A percentile compares a stretch with the other conserved stretches of the same genome.
Evolutionary conservation across 2,113 vertebrate genomes (phyloP).

Genomic region (Otolemur garnettii): DNA sequence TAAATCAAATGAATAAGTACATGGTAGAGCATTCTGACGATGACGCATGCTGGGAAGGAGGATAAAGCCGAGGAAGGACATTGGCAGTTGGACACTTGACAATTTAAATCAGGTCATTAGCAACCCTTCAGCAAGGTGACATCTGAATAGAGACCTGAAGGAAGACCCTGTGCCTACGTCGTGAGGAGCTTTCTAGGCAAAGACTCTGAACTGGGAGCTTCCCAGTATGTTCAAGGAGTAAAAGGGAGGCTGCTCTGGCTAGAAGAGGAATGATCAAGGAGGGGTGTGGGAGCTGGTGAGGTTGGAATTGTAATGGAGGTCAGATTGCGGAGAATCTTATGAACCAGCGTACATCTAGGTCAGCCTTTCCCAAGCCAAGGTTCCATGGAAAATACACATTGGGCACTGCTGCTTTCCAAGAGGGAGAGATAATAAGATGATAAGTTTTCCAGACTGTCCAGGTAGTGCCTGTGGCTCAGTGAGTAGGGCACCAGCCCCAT

Average conservation of each 20-base stretch:
- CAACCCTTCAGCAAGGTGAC: not conserved
- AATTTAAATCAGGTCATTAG: not conserved
- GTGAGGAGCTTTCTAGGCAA: not conserved
- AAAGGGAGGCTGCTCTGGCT: not conserved
- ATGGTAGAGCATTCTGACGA: not conserved
- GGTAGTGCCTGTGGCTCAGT: too few species aligned
- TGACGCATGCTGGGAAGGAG: not conserved
- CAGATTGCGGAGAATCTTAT: not conserved
- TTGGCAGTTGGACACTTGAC: not conserved
- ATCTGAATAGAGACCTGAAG: not conserved
- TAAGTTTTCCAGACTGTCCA: too few species aligned
- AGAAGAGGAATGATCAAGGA: not conserved
- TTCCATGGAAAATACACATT: not conserved
- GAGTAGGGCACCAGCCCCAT: too few species aligned
- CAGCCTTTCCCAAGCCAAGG: not conserved
- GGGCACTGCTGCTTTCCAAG: not conserved
- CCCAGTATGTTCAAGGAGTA: not conserved
- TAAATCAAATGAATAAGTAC: slow-evolving; percentile 4
- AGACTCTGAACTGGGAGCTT: not conserved
- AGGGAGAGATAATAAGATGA: not conserved
- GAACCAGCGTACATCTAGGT: not conserved
- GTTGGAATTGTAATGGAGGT: not conserved
- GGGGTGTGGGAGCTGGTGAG: not conserved
- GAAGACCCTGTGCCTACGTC: not conserved
- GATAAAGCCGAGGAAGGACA: not conserved